Conservation (phyloP, 2,113 vertebrate genomes). For the Pontoporia blainvillei region DNA sequence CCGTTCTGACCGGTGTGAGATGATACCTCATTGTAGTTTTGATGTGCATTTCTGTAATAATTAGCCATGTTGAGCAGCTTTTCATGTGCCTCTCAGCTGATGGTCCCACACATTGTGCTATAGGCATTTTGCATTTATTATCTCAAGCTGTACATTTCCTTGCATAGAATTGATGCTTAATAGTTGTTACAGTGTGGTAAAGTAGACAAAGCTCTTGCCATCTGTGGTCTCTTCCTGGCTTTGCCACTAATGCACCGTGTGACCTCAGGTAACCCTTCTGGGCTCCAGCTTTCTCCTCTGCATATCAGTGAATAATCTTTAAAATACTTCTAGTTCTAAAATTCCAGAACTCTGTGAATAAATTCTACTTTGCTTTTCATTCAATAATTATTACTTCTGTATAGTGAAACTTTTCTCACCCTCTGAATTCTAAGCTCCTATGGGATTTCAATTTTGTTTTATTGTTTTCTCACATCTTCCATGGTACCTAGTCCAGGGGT, state of each 20-base stretch:
- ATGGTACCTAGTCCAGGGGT: background rate
- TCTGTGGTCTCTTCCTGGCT: background rate
- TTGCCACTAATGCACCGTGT: background rate
- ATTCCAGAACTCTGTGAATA: background rate
- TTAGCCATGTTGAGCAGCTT: too few relatives aligned
- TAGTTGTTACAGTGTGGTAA: background rate
- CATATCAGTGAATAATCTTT: background rate
- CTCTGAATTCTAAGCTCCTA: background rate
- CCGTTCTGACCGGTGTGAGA: too few relatives aligned
- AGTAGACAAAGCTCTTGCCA: background rate
- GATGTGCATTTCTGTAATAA: too few relatives aligned
- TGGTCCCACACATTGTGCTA: background rate
- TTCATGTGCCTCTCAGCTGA: background rate
- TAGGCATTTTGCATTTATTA: background rate
- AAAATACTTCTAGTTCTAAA: slow-evolving; percentile 10
- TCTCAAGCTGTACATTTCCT: background rate
- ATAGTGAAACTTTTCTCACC: background rate
- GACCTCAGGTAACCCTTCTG: background rate
- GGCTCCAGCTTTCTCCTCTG: background rate
- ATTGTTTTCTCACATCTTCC: background rate
- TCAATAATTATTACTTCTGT: background rate
- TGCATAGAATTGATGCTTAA: background rate
- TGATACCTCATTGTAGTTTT: too few relatives aligned
- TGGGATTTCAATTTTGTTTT: background rate
- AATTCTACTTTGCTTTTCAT: slow-evolving; percentile 20